Conservation (phyloP, 2,113 vertebrate genomes). For the Seriola quinqueradiata region DNA sequence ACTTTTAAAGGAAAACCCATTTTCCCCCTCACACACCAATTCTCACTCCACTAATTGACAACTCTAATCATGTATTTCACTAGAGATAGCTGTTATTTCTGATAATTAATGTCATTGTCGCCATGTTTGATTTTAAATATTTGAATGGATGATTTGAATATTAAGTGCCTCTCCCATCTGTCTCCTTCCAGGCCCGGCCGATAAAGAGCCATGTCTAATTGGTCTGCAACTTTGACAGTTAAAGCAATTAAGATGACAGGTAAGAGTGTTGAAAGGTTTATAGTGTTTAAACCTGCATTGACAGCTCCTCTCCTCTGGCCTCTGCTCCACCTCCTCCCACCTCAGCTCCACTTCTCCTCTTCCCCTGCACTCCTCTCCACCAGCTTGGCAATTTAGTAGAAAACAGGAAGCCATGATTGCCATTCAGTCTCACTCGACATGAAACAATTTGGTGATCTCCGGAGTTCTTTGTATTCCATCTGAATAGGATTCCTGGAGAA, state of each 20-base stretch:
- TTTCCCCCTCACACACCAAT: slow-evolving; percentile 28
- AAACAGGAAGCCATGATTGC: slow-evolving; percentile 7
- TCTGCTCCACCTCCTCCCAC: slow-evolving; percentile 16
- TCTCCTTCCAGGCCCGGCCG: slow-evolving; percentile 25
- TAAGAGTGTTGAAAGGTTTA: slow-evolving; percentile 64
- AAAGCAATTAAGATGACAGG: slow-evolving; percentile 80
- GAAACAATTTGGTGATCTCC: slow-evolving; percentile 17
- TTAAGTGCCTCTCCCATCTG: slow-evolving; percentile 36
- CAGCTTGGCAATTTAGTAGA: slow-evolving; percentile 30
- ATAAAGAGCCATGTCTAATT: slow-evolving; percentile 73
- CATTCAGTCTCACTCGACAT: slow-evolving; percentile 21
- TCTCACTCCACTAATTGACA: slow-evolving; percentile 41
- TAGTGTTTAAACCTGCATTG: slow-evolving; percentile 66
- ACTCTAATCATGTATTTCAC: slow-evolving; percentile 61
- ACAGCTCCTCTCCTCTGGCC: slow-evolving; percentile 58
- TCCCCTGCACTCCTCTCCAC: slow-evolving; percentile 24
- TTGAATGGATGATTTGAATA: slow-evolving; percentile 72
- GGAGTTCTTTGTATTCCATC: slow-evolving; percentile 6
- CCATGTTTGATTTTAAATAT: slow-evolving; percentile 73
- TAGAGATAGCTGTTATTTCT: slow-evolving; percentile 53
- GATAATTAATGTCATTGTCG: slow-evolving; percentile 73
- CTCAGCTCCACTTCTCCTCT: slow-evolving; percentile 4
- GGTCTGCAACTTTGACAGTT: slow-evolving; percentile 71
- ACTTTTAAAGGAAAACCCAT: slow-evolving; percentile 36
- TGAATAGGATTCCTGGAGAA: not conserved